A percentile compares a stretch with the other conserved stretches of the same genome.
These are phyloP conservation scores for Meganola albula DNA, from an alignment of 2,888 invertebrate species.

Conservation along the genomic window DNA sequence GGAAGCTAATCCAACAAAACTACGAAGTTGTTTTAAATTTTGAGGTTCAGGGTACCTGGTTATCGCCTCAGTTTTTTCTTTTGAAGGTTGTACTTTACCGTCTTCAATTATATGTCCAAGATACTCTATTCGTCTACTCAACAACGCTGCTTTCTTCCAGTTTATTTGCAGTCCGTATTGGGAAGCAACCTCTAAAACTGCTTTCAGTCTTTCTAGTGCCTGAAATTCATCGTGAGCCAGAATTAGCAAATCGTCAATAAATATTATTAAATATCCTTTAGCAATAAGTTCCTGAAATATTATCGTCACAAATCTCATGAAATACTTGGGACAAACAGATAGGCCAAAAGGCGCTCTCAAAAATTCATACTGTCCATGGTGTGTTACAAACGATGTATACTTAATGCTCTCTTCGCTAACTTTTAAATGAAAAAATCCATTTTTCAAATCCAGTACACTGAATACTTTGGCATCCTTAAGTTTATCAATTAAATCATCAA, in stretches of 20 bases:
- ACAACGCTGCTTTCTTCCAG: slow-evolving; percentile 6
- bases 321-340: too few species aligned
- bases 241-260: slow-evolving; percentile 17
- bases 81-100: slow-evolving; percentile 11
- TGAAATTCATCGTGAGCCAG: slow-evolving; percentile 9
- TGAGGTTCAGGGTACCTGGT: slow-evolving; percentile 18
- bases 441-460: too few species aligned
- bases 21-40: slow-evolving; percentile 19
- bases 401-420: too few species aligned
- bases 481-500: too few species aligned
- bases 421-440: too few species aligned
- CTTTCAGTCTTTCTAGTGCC: slow-evolving; percentile 6
- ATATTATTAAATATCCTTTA: slow-evolving; percentile 12
- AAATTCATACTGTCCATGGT: too few species aligned
- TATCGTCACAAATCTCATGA: too few species aligned
- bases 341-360: too few species aligned
- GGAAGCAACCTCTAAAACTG: slow-evolving; percentile 9
- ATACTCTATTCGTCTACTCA: slow-evolving; percentile 9
- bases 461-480: too few species aligned
- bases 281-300: slow-evolving; percentile 28
- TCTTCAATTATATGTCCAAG: slow-evolving; percentile 20
- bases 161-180: slow-evolving; percentile 12
- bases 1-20: slow-evolving; percentile 17
- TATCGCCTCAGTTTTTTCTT: slow-evolving; percentile 18
- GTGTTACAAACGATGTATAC: too few species aligned